A percentile compares a stretch with the other conserved stretches of the same genome.
phyloP scores from a whole-genome alignment of 2,888 invertebrate genomes.

The Tanytarsus gracilentus region DNA sequence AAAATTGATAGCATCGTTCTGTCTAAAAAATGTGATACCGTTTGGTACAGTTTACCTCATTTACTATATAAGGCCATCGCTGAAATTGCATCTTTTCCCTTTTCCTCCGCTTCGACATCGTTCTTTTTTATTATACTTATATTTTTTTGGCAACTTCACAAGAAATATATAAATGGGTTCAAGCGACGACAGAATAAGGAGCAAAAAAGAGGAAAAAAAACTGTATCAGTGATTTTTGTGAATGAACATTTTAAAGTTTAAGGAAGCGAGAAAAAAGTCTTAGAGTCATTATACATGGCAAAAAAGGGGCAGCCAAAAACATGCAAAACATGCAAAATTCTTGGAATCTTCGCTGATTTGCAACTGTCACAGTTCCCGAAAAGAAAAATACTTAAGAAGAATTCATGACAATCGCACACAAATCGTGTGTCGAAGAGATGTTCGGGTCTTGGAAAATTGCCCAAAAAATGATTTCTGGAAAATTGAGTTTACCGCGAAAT shows the following conservation, averaged over 20 bases:
- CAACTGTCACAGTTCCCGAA: constrained; percentile 23
- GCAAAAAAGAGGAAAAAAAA: too few species aligned
- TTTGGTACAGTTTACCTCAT: constrained; percentile 20
- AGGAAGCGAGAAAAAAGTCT: neutral
- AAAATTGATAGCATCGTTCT: neutral
- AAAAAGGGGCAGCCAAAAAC: constrained; percentile 3
- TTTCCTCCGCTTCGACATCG: neutral
- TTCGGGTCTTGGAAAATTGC: too few species aligned
- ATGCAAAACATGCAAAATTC: constrained; percentile 26
- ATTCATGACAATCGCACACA: constrained; percentile 19
- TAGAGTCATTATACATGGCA: neutral
- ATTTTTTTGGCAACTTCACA: constrained; percentile 10
- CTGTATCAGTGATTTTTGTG: constrained; percentile 24
- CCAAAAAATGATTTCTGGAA: neutral
- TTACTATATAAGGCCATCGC: constrained; percentile 9
- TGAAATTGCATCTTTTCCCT: neutral
- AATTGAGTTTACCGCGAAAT: constrained; percentile 1
- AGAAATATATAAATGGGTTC: neutral
- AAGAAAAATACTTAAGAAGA: neutral
- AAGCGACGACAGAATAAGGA: neutral
- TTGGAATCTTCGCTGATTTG: constrained; percentile 28
- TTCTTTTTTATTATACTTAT: neutral
- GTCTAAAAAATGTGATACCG: constrained; percentile 24
- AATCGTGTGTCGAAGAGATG: too few species aligned
- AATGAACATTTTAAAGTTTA: constrained; percentile 13